These are phyloP conservation scores for Bradysia coprophila DNA, from an alignment of 1,140 invertebrate genomes.

Conservation along the genomic window DNA sequence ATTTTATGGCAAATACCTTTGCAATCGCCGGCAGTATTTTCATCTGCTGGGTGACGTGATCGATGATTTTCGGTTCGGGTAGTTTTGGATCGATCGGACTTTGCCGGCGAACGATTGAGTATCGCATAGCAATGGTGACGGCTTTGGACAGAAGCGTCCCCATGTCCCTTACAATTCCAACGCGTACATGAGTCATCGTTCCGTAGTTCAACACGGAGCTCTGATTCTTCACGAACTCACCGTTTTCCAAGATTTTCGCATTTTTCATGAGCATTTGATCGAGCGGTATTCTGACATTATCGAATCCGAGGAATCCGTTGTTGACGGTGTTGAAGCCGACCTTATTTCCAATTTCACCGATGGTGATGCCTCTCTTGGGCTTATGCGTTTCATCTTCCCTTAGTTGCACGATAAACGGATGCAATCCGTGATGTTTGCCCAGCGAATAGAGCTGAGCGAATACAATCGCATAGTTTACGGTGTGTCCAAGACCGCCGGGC, in stretches of 20 bases:
- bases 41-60: constrained; percentile 85
- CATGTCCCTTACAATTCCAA: constrained; percentile 54
- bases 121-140: constrained; percentile 67
- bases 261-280: constrained; percentile 89
- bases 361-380: constrained; percentile 69
- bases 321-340: constrained; percentile 79
- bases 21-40: constrained; percentile 73
- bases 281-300: constrained; percentile 70
- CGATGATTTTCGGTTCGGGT: constrained; percentile 74
- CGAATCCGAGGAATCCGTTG: constrained; percentile 77
- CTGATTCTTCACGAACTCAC: constrained; percentile 69
- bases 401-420: constrained; percentile 83
- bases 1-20: constrained; percentile 54
- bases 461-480: constrained; percentile 75
- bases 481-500: constrained; percentile 87
- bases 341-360: constrained; percentile 89
- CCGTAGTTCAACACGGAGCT: constrained; percentile 80
- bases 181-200: constrained; percentile 85
- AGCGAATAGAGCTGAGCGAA: constrained; percentile 77
- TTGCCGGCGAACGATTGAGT: constrained; percentile 76
- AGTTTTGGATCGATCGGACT: constrained; percentile 64
- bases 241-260: constrained; percentile 68
- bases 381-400: constrained; percentile 71
- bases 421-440: constrained; percentile 70
- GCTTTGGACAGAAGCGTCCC: constrained; percentile 57